Percentiles rank a stretch among this genome's conserved stretches.
phyloP scores from a whole-genome alignment of 2,888 invertebrate genomes.

The Mesoligia furuncula region DNA sequence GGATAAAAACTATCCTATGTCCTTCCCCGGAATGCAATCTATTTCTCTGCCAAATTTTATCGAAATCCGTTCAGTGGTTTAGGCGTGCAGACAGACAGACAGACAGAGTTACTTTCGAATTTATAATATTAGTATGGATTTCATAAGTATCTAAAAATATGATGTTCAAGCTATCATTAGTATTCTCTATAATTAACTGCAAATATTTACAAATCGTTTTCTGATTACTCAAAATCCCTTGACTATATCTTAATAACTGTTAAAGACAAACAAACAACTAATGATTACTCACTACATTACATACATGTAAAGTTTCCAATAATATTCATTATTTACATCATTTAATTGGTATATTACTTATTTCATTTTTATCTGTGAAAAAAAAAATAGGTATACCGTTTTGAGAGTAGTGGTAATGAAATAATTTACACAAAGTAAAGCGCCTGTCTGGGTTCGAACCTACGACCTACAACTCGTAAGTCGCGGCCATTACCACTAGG shows the following conservation, averaged over 20 bases:
- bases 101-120: too few relatives aligned
- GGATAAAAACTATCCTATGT: too few relatives aligned
- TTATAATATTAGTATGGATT: background rate
- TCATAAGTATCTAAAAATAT: conserved; percentile 1
- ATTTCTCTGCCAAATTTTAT: too few relatives aligned
- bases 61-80: too few relatives aligned
- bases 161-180: conserved; percentile 10
- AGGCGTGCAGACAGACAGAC: too few relatives aligned
- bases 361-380: background rate
- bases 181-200: conserved; percentile 54
- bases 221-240: conserved; percentile 32
- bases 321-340: conserved; percentile 23
- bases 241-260: conserved; percentile 48
- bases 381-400: background rate
- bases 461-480: too few relatives aligned
- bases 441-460: too few relatives aligned
- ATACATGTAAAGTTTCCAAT: conserved; percentile 58
- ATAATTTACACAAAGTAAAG: too few relatives aligned
- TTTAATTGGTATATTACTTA: background rate
- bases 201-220: conserved; percentile 58
- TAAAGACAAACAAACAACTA: conserved; percentile 49
- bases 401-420: too few relatives aligned
- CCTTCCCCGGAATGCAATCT: too few relatives aligned
- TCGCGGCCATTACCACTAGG: too few relatives aligned
- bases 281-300: conserved; percentile 48